Percentiles rank a stretch among this genome's conserved stretches.
Evolutionary conservation across 2,113 vertebrate species (phyloP).

Genomic region (Coryphaenoides rupestris): DNA sequence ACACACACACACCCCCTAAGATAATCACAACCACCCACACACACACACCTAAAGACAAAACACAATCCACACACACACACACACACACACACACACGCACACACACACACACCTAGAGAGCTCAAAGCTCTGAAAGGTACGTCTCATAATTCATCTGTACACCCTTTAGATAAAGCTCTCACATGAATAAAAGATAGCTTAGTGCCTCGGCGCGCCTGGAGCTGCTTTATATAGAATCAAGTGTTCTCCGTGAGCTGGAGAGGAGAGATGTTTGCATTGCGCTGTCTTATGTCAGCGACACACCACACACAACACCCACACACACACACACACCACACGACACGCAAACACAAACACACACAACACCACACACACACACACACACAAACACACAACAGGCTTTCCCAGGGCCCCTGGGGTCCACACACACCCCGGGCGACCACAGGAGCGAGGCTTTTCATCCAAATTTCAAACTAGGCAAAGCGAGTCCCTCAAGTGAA

Average conservation of each 20-base stretch:
- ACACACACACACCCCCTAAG: background rate
- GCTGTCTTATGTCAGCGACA: constrained; percentile 13
- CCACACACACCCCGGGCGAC: too few species aligned
- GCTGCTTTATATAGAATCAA: constrained; percentile 24
- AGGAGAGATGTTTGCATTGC: constrained; percentile 22
- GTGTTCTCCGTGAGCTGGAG: background rate
- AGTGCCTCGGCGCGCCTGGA: constrained; percentile 19
- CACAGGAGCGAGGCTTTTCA: too few species aligned
- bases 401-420: too few species aligned
- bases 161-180: constrained; percentile 20
- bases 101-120: constrained; percentile 13
- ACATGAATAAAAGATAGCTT: constrained; percentile 48
- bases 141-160: constrained; percentile 11
- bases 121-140: constrained; percentile 34
- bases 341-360: too few species aligned
- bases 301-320: too few species aligned
- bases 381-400: too few species aligned
- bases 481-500: too few species aligned
- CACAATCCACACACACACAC: background rate
- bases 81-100: background rate
- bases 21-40: constrained; percentile 2
- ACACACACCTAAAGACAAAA: too few species aligned
- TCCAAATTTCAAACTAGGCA: too few species aligned
- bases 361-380: too few species aligned
- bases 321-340: too few species aligned